Evolutionary conservation across 2,797 vertebrate species (phyloP).

Genomic region (Cynopterus sphinx): DNA sequence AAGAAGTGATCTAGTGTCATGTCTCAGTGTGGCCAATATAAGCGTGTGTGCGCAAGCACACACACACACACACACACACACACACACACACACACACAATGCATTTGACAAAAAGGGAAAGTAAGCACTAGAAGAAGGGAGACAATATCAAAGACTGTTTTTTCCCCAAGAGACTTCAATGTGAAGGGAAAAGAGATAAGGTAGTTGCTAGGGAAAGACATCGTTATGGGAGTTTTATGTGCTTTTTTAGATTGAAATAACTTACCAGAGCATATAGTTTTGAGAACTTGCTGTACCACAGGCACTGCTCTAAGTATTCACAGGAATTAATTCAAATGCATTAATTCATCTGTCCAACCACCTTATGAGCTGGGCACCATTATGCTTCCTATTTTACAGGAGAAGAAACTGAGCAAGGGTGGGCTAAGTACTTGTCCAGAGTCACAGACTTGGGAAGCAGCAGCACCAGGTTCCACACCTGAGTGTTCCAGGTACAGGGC

Average conservation of each 20-base stretch:
- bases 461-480: neutral
- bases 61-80: neutral
- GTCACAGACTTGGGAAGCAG: neutral
- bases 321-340: neutral
- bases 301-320: neutral
- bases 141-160: neutral
- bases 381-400: too few species aligned
- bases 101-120: neutral
- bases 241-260: neutral
- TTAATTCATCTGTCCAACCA: neutral
- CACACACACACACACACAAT: neutral
- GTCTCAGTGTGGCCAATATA: neutral
- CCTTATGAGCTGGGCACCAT: neutral
- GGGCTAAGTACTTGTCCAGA: neutral
- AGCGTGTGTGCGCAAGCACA: fast-evolving
- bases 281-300: too few species aligned
- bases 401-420: neutral
- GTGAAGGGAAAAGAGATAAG: neutral
- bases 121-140: neutral
- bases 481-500: neutral
- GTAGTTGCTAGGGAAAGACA: neutral
- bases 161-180: neutral
- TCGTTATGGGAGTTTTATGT: neutral
- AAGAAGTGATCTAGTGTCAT: neutral
- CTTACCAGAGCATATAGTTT: too few species aligned